Conservation (phyloP, 2,113 vertebrate genomes). For the Perca schrenkii region DNA sequence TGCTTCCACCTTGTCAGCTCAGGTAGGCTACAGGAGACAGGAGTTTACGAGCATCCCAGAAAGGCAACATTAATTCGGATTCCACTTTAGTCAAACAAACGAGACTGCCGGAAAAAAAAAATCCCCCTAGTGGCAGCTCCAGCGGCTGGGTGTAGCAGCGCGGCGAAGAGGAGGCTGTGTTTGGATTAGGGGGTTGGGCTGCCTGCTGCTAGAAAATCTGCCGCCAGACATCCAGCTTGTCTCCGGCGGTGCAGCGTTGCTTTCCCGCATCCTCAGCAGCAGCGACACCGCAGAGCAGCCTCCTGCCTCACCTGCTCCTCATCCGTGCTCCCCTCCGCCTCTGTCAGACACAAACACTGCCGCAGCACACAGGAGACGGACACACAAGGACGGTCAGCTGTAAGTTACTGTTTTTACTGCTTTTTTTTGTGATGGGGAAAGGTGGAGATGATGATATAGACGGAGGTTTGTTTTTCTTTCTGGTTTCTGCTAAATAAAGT, state of each 20-base stretch:
- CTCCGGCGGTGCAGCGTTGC: constrained; percentile 63
- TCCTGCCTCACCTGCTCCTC: constrained; percentile 54
- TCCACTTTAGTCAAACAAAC: constrained; percentile 59
- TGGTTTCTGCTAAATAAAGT: background rate
- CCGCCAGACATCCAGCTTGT: constrained; percentile 67
- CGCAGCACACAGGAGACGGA: constrained; percentile 54
- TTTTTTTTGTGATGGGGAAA: background rate
- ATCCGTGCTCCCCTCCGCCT: constrained; percentile 38
- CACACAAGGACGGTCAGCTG: constrained; percentile 61
- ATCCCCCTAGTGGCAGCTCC: constrained; percentile 66
- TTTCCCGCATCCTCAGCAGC: constrained; percentile 72
- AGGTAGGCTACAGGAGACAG: fast-evolving
- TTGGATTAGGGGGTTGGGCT: constrained; percentile 79
- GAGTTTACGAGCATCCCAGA: constrained; percentile 1
- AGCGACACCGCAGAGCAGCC: constrained; percentile 53
- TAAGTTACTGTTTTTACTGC: constrained; percentile 52
- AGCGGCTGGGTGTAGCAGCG: constrained; percentile 36
- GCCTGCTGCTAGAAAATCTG: constrained; percentile 67
- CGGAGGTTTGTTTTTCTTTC: background rate
- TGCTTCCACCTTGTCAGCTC: too few relatives aligned
- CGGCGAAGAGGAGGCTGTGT: constrained; percentile 54
- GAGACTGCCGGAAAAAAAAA: constrained; percentile 14
- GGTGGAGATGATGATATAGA: background rate
- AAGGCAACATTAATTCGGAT: constrained; percentile 51
- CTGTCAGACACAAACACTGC: constrained; percentile 41